Percentiles rank a stretch among this genome's conserved stretches.
Conservation (phyloP, 2,797 vertebrate genomes). For the Graptemys geographica region DNA sequence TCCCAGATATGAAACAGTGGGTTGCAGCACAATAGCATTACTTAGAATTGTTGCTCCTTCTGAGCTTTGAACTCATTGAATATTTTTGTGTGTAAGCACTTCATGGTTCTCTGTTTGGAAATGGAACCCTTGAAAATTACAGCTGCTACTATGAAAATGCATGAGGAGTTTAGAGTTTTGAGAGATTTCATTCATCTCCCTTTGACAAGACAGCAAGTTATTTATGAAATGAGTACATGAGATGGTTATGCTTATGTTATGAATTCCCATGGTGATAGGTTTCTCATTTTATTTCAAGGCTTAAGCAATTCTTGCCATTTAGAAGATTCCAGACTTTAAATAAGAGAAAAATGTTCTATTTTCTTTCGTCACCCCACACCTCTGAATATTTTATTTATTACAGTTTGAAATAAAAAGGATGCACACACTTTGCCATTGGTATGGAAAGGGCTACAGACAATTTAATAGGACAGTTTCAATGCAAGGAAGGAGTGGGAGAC, state of each 20-base stretch:
- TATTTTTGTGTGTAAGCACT: slow-evolving; percentile 39
- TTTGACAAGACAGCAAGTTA: slow-evolving; percentile 59
- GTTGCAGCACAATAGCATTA: slow-evolving; percentile 19
- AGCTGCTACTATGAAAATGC: slow-evolving; percentile 72
- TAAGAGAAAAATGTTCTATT: neutral
- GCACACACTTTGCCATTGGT: neutral
- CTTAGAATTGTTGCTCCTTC: slow-evolving; percentile 46
- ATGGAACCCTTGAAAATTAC: slow-evolving; percentile 61
- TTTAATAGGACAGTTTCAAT: neutral
- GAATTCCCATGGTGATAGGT: slow-evolving; percentile 13
- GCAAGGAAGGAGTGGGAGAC: neutral
- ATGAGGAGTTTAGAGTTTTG: slow-evolving; percentile 63
- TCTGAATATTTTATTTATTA: neutral
- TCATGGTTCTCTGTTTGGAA: slow-evolving; percentile 53
- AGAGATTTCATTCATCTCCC: slow-evolving; percentile 62
- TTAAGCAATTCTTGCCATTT: neutral
- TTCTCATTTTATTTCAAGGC: slow-evolving; percentile 46
- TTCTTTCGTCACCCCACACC: neutral
- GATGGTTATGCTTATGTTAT: slow-evolving; percentile 49
- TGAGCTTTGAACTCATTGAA: neutral
- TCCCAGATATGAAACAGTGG: neutral
- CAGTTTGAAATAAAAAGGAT: slow-evolving; percentile 9
- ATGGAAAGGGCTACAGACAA: neutral
- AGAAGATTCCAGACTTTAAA: neutral
- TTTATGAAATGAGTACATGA: slow-evolving; percentile 49